Evolutionary conservation across 2,113 vertebrate species (phyloP).

Genomic region (Crotalus helleri): DNA sequence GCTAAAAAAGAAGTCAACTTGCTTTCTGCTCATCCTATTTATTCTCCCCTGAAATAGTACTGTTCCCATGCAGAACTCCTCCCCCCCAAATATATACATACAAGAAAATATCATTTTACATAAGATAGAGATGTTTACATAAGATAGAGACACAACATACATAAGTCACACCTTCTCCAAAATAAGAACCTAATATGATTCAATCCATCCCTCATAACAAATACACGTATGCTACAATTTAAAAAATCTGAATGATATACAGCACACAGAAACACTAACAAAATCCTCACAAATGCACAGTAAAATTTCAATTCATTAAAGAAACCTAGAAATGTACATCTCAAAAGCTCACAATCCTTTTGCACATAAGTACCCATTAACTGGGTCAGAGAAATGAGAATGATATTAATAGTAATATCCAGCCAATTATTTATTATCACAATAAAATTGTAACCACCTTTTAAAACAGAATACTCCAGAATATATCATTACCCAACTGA

Average conservation of each 20-base stretch:
- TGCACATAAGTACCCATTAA: background rate
- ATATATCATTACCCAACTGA: accelerated
- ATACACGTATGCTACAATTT: background rate
- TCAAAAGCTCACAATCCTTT: background rate
- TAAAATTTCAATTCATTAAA: background rate
- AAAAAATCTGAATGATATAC: background rate
- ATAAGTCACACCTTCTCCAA: background rate
- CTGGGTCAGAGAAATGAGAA: background rate
- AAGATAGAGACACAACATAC: background rate
- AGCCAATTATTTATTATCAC: background rate
- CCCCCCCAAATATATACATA: background rate
- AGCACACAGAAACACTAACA: background rate
- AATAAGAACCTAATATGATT: background rate
- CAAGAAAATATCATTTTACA: background rate
- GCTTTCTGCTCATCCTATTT: background rate
- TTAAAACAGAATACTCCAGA: background rate
- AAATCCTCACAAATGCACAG: background rate
- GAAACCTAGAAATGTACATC: background rate
- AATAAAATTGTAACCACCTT: background rate
- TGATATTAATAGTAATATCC: background rate
- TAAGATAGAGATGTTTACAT: background rate
- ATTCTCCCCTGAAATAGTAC: background rate
- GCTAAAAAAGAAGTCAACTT: background rate
- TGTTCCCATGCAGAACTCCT: background rate
- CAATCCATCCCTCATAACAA: background rate